Conservation (phyloP, 1,140 invertebrate species). For the Akabosia matsudoensis region DNA sequence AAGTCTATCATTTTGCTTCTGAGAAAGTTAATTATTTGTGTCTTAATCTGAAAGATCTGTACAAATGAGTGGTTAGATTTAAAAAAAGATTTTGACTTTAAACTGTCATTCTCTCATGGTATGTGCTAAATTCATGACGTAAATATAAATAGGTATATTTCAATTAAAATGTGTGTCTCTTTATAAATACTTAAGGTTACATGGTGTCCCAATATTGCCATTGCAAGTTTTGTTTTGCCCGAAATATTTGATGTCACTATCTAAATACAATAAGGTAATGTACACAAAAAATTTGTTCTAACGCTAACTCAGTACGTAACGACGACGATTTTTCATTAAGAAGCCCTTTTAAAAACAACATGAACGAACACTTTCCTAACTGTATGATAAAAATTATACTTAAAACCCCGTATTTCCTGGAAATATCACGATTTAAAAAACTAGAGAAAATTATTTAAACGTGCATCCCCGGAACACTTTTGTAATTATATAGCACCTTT, state of each 20-base stretch:
- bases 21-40: too few relatives aligned
- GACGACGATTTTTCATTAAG: background rate
- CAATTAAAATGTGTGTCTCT: background rate
- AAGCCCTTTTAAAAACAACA: background rate
- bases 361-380: background rate
- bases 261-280: background rate
- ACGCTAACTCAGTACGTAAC: background rate
- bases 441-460: background rate
- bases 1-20: too few relatives aligned
- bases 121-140: too few relatives aligned
- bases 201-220: conserved; percentile 16
- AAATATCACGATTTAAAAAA: background rate
- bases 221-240: conserved; percentile 17
- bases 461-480: background rate
- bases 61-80: too few relatives aligned
- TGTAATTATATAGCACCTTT: background rate
- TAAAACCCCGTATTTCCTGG: background rate
- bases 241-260: background rate
- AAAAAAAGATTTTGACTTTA: too few relatives aligned
- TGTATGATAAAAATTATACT: background rate
- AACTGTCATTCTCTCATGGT: too few relatives aligned
- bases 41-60: too few relatives aligned
- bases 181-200: conserved; percentile 15
- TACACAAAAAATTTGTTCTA: background rate
- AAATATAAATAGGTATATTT: too few relatives aligned